Base-by-base conservation (phyloP, 1,140 invertebrate species). In the Eupeodes corollae region DNA sequence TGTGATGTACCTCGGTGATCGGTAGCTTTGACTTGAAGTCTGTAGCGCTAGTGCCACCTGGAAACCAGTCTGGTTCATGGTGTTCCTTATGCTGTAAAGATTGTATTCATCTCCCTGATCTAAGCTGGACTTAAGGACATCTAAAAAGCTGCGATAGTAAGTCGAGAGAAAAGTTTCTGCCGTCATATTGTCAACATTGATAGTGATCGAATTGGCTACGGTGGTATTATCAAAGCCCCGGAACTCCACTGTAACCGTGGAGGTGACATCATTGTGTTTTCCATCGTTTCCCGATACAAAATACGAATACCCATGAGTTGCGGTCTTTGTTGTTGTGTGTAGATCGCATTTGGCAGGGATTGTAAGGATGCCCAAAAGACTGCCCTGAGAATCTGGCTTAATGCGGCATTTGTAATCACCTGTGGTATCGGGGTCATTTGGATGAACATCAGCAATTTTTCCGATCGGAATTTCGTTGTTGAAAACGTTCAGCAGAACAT, bases 221-320 rank as follows among this genome's bases (percentile, higher is more conserved):
- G 88, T 92, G 10, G 66, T 61, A 61, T 93, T 92, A 50, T 82
- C 78, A 59, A 92, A 89, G 13, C 75, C 74, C 32, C 84, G 70
- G 56, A 92, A 90, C 61, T 88, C 82, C 0, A 95, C 77, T 3
- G 80, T 83, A 1, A 93, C 80, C 18, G 82, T 86, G 6, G 90
- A 94, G 15, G 80, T 70, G 0, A 94, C 91, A 67, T 90, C 82
- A 10, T 75, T 72, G 60, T 93, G 89, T 49, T 79, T 79, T 3
- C 92, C 91, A 70, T 98, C 93, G 64, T 88, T 91, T 2, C 89
- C 91, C 6, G 80, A 80, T 0, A 95, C 78, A 42, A 79, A 84
- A 50, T 94, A 73, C 0, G 83, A 82, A 57, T 84, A 82, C 6
- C 78, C 80, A n/a, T 74, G 77, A 47, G 82, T 77, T 51, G 76